These are phyloP conservation scores for Scaptodrosophila latifasciaeformis DNA, from an alignment of 2,888 invertebrate genomes.

Conservation along the genomic window DNA sequence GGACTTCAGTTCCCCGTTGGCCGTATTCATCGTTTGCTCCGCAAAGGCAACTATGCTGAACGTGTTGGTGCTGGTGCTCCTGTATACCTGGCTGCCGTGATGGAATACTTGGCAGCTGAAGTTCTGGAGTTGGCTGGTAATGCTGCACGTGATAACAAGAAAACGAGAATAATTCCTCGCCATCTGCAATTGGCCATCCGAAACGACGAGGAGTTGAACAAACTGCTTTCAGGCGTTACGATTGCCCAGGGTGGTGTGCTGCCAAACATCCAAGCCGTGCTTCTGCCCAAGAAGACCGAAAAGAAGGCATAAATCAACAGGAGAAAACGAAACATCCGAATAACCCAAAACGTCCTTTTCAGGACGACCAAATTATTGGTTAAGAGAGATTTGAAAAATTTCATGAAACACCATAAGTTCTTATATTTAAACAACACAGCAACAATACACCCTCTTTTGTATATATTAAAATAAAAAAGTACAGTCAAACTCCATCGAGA, in stretches of 20 bases:
- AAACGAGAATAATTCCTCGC: slow-evolving; percentile 84
- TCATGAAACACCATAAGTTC: too few species aligned
- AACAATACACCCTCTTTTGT: too few species aligned
- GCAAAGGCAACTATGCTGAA: slow-evolving; percentile 78
- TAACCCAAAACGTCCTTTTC: slow-evolving; percentile 26
- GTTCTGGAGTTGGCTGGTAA: slow-evolving; percentile 81
- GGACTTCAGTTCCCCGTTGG: slow-evolving; percentile 80
- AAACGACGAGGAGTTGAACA: slow-evolving; percentile 89
- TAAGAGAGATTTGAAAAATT: slow-evolving; percentile 12
- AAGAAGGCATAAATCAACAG: slow-evolving; percentile 31
- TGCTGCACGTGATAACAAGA: slow-evolving; percentile 82
- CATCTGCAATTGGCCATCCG: slow-evolving; percentile 88
- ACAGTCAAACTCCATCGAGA: too few species aligned
- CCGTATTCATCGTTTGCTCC: slow-evolving; percentile 78
- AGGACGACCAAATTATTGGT: slow-evolving; percentile 22
- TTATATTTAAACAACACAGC: too few species aligned
- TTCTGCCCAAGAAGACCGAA: slow-evolving; percentile 84
- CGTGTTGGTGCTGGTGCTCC: slow-evolving; percentile 77
- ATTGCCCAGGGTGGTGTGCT: slow-evolving; percentile 86
- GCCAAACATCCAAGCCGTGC: slow-evolving; percentile 85
- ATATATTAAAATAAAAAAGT: too few species aligned
- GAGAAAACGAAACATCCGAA: slow-evolving; percentile 28
- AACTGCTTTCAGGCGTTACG: slow-evolving; percentile 76
- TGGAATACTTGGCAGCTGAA: slow-evolving; percentile 82
- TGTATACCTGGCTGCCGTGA: slow-evolving; percentile 77